A percentile compares a stretch with the other conserved stretches of the same genome.
These are phyloP conservation scores for Echinops telfairi DNA, from an alignment of 2,113 vertebrate genomes.

Conservation along the genomic window DNA sequence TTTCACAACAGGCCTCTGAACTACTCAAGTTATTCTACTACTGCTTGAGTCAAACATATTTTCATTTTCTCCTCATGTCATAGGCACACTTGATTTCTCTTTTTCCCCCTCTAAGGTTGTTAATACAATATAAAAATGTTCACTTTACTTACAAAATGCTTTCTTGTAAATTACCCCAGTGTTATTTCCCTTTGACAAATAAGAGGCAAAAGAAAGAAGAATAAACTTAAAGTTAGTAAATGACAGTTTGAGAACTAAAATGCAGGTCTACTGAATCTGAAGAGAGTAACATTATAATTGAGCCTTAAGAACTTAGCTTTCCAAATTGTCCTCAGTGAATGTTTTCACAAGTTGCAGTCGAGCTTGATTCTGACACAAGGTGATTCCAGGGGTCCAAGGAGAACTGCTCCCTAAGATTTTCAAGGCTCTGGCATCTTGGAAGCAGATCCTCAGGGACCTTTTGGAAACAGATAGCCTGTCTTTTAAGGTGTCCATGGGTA, in stretches of 20 bases:
- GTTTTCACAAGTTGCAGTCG: neutral
- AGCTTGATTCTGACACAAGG: neutral
- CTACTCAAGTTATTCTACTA: neutral
- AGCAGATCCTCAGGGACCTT: neutral
- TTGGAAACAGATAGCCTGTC: neutral
- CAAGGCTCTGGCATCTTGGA: neutral
- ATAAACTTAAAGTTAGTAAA: slow-evolving; percentile 9
- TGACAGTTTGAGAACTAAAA: neutral
- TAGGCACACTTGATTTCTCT: neutral
- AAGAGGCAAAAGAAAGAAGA: slow-evolving; percentile 16
- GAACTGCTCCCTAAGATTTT: neutral
- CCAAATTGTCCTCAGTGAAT: neutral
- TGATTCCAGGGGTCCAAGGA: neutral
- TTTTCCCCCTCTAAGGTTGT: neutral
- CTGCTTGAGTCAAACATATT: neutral
- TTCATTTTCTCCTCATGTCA: neutral
- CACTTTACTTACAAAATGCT: neutral
- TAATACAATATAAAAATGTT: neutral
- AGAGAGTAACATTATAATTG: neutral
- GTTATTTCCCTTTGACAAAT: neutral
- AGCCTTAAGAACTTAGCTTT: neutral
- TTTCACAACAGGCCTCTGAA: neutral
- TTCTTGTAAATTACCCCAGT: neutral
- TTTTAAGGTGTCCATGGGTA: neutral
- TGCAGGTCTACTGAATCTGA: neutral